These are phyloP conservation scores for Pachymerium ferrugineum DNA, from an alignment of 2,888 invertebrate species.

Conservation along the genomic window DNA sequence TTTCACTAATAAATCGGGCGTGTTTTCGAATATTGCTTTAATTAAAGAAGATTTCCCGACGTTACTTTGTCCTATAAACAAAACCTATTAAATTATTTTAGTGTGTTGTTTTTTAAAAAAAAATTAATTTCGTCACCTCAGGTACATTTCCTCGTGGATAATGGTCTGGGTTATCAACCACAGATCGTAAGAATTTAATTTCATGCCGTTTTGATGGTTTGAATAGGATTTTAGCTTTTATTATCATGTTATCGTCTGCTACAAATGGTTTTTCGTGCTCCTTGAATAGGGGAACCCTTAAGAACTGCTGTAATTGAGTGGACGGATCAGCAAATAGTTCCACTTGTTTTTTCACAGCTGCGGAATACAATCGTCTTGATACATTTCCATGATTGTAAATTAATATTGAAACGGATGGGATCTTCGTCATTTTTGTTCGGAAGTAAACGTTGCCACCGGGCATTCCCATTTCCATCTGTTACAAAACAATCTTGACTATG, in stretches of 20 bases:
- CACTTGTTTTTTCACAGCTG: not conserved
- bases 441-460: too few species aligned
- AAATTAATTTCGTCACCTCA: not conserved
- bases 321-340: not conserved
- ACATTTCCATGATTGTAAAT: too few species aligned
- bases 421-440: too few species aligned
- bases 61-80: slow-evolving; percentile 46
- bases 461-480: too few species aligned
- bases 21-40: slow-evolving; percentile 41
- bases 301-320: not conserved
- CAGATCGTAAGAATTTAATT: not conserved
- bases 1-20: slow-evolving; percentile 38
- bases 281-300: not conserved
- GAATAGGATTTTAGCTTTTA: not conserved
- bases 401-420: too few species aligned
- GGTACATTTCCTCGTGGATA: not conserved
- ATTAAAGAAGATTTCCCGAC: slow-evolving; percentile 47
- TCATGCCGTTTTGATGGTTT: not conserved
- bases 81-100: slow-evolving; percentile 40
- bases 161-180: not conserved
- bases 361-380: too few species aligned
- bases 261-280: not conserved
- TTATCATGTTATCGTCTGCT: not conserved
- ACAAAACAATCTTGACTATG: too few species aligned
- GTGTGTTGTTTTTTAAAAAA: not conserved